Base-by-base conservation (phyloP, 2,113 vertebrate genomes). In the Labeo catla region DNA sequence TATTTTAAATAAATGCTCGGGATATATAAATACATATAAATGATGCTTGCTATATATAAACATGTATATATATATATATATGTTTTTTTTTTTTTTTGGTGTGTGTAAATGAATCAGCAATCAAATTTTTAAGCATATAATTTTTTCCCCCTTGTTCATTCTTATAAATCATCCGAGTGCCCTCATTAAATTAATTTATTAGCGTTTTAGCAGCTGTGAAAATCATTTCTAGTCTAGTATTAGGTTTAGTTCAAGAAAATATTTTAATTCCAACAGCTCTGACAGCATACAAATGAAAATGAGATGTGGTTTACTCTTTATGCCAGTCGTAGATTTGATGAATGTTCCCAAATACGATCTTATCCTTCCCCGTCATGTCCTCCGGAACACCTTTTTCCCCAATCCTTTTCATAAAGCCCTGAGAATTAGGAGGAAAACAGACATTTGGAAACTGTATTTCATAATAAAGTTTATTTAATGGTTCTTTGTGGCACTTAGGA, bases 251-350 rank as follows among this genome's bases (percentile, higher is more conserved):
- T 73, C 39, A 23, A 23, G 19, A 74, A 49, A 74, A 74, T 49
- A 65, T 12, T 2, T 65, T 5, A 43, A 8, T 43, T 72, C 13
- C 12, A 43, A 39, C 4, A 72, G 13, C 28, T 70, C 28, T 50
- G 19, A 57, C n/a, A 52, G 49, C 15, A 57, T 39, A 39, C 39
- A 39, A 39, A 39, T 21, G 28, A 59, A 36, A 74, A 57, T 61
- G 21, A 43, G 66, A 68, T 65, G 54, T 34, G 47, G 88, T 93
- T 34, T 91, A 99, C 98, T 99, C 98, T 92, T 96, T 95, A 91
- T 99, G 98, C 98, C 98, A 99, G 94, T 99, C 98, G 70, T 97
- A 99, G 91, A 99, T 98, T 94, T 99, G 98, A 90, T 99, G 97
- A 89, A 99, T 99, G 91, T 99, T 99, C 52, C 98, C 98, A 79